These are phyloP conservation scores for Myiozetetes cayanensis DNA, from an alignment of 2,113 vertebrate species.

Conservation along the genomic window DNA sequence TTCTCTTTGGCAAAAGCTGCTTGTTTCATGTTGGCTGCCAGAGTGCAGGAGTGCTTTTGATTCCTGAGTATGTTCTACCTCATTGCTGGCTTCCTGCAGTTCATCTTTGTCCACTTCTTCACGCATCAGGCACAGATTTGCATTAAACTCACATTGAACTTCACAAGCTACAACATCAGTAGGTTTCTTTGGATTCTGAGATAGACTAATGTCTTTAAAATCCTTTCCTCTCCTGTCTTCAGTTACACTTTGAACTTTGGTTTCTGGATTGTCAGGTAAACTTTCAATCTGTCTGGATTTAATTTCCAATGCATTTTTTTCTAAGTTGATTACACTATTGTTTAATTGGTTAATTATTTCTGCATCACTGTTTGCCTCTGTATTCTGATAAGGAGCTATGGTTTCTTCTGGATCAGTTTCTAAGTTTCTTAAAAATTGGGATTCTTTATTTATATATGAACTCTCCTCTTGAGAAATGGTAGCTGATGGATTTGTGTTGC, in stretches of 20 bases:
- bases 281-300: constrained; percentile 44
- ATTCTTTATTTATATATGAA: neutral
- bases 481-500: neutral
- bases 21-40: neutral
- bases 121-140: neutral
- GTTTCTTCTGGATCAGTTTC: neutral
- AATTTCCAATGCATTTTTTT: constrained; percentile 58
- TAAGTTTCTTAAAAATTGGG: neutral
- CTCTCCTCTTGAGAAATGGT: constrained; percentile 33
- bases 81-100: neutral
- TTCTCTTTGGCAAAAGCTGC: constrained; percentile 14
- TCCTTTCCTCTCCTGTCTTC: neutral
- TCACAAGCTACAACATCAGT: neutral
- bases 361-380: neutral
- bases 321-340: constrained; percentile 33
- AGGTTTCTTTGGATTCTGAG: constrained; percentile 19
- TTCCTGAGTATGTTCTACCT: neutral
- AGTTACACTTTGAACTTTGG: neutral
- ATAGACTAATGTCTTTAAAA: neutral
- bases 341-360: constrained; percentile 46
- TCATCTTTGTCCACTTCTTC: neutral
- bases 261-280: neutral
- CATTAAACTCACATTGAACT: neutral
- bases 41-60: neutral
- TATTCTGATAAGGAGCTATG: neutral